Base-by-base conservation (phyloP, 2,113 vertebrate species). In the Gymnogyps californianus region DNA sequence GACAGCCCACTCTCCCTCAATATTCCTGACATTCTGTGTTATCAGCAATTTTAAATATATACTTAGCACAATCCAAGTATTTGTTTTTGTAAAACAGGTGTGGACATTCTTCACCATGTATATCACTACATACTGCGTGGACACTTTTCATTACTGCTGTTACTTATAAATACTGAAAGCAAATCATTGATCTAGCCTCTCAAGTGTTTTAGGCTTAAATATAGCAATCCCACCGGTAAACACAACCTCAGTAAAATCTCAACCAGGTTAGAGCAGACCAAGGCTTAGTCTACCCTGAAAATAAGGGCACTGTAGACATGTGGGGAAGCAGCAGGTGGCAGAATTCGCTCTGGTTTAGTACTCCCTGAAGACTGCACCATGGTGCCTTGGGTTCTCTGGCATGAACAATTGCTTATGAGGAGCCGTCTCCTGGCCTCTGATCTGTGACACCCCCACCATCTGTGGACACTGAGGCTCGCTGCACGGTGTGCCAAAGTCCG, bases 311-410 rank as follows among this genome's bases (percentile, higher is more conserved):
- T 70, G 89, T 5, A 36, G 76, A 16, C 1, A 0, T 6, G 54
- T 4, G 36, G 54, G 83, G 77, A 9, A 74, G 92, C 96, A 95
- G 90, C 85, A 96, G 96, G 92, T 90, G 96, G 96, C 93, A 94
- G 66, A 5, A 36, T 58, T 38, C 22, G 66, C 66, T 47, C 58
- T 62, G 66, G 0, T 86, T 90, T 64, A 0, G 29, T 8, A 3
- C 29, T 51, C 36, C 34, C 83, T 12, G 47, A 21, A 10, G 58
- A 5, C 40, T 4, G 38, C 85, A 22, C 22, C 17, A 5, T 0
- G 16, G 31, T 21, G 40, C 58, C 47, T 31, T 5, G 51, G 61
- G 6, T 22, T 4, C 40, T 21, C 81, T 4, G 51, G 24, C 2
- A 20, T 9, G 24, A 21, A 0, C 15, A 2, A 2, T 2, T 6